A percentile compares a stretch with the other conserved stretches of the same genome.
phyloP scores from a whole-genome alignment of 2,797 vertebrate species.

The Melanotaenia nigrans region DNA sequence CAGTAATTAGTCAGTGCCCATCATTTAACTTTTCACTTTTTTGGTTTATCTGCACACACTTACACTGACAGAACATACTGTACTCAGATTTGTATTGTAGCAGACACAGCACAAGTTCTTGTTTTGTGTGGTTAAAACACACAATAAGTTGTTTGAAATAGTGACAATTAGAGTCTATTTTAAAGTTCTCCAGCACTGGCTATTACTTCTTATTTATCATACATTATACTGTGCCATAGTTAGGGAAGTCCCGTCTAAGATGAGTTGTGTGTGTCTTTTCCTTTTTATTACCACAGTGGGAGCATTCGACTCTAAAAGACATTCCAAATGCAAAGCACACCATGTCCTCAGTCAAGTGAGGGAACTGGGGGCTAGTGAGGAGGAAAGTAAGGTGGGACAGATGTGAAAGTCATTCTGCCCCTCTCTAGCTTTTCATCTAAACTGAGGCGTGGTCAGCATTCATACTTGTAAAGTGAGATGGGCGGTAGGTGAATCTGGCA shows the following conservation, averaged over 20 bases:
- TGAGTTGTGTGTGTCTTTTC: constrained; percentile 2
- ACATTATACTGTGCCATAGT: neutral
- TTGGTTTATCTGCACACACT: too few species aligned
- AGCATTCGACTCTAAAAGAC: constrained; percentile 36
- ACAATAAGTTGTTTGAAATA: neutral
- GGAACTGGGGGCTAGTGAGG: constrained; percentile 28
- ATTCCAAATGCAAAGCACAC: constrained; percentile 55
- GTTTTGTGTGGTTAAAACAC: constrained; percentile 4
- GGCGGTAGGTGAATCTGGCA: neutral
- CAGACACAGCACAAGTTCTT: neutral
- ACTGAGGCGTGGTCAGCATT: constrained; percentile 48
- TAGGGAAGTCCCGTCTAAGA: constrained; percentile 6
- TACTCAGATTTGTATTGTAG: neutral
- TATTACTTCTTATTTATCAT: neutral
- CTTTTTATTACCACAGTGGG: constrained; percentile 21
- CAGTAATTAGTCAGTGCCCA: too few species aligned
- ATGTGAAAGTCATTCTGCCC: constrained; percentile 68
- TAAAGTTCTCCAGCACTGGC: neutral
- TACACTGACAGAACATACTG: neutral
- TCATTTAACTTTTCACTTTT: too few species aligned
- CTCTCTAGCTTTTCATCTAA: constrained; percentile 55
- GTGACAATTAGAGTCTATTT: neutral
- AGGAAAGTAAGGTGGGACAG: constrained; percentile 49
- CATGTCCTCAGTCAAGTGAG: constrained; percentile 7
- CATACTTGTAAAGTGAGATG: constrained; percentile 27